Evolutionary conservation across 2,888 invertebrate species (phyloP).

Genomic region (Synergus itoensis): DNA sequence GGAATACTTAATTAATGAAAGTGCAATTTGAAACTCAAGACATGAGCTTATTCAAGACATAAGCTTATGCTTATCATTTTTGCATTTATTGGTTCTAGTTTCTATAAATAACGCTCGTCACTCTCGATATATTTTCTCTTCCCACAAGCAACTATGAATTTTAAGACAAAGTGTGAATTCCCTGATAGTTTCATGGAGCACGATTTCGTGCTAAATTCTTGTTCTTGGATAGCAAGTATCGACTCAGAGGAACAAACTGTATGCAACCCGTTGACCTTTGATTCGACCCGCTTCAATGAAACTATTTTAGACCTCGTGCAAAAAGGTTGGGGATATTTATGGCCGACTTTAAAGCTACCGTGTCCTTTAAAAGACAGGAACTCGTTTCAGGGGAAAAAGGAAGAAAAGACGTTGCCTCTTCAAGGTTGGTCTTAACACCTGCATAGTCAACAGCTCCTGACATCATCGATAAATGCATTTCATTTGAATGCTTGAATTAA

Average conservation of each 20-base stretch:
- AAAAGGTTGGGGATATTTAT: neutral
- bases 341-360: slow-evolving; percentile 1
- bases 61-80: too few relatives aligned
- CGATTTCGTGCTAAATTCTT: slow-evolving; percentile 7
- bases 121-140: neutral
- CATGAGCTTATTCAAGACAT: too few relatives aligned
- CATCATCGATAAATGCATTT: neutral
- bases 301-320: slow-evolving; percentile 3
- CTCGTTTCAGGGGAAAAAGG: neutral
- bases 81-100: neutral
- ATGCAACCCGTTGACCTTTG: slow-evolving; percentile 7
- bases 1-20: too few relatives aligned
- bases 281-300: neutral
- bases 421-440: slow-evolving; percentile 6
- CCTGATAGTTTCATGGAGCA: slow-evolving; percentile 1
- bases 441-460: neutral
- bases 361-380: slow-evolving; percentile 2
- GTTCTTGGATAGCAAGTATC: slow-evolving; percentile 7
- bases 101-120: neutral
- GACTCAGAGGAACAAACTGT: neutral
- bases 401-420: neutral
- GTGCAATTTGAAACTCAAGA: too few relatives aligned
- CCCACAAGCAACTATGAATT: neutral
- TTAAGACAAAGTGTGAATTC: neutral
- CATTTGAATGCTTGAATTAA: neutral